Conservation (phyloP, 2,113 vertebrate species). For the Lagenorhynchus albirostris region DNA sequence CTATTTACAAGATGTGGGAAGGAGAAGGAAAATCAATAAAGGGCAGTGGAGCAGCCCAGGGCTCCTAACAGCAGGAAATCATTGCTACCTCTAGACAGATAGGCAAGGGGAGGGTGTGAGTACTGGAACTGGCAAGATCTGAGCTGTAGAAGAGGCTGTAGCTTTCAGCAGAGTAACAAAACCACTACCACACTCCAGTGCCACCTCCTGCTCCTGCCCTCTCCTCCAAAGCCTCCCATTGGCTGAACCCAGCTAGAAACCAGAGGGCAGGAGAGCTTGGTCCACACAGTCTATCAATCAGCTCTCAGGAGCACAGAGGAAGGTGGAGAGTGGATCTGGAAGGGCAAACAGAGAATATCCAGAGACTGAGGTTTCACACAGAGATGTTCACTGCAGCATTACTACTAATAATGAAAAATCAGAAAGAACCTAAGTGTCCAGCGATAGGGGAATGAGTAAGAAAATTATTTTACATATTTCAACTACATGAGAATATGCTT, state of each 20-base stretch:
- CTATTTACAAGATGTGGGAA: background rate
- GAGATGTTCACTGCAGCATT: background rate
- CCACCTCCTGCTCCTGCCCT: background rate
- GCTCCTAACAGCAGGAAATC: background rate
- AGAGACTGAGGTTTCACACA: background rate
- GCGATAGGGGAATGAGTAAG: background rate
- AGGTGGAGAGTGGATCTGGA: background rate
- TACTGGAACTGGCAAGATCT: background rate
- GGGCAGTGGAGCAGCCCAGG: background rate
- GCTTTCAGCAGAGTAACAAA: background rate
- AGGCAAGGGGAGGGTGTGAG: background rate
- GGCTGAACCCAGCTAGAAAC: background rate
- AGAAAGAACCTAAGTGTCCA: background rate
- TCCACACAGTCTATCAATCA: background rate
- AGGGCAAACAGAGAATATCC: background rate
- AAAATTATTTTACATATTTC: slow-evolving; percentile 9
- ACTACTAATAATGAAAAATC: background rate
- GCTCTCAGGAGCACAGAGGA: background rate
- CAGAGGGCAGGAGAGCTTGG: background rate
- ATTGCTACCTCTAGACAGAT: background rate
- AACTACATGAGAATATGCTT: background rate
- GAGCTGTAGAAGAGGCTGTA: background rate
- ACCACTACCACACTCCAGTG: background rate
- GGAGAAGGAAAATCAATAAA: background rate
- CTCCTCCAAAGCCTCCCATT: background rate